Evolutionary conservation across 2,888 invertebrate genomes (phyloP), one percentile per base, ranked within the genome.

Genomic region (Caenorhabditis angaria): DNA sequence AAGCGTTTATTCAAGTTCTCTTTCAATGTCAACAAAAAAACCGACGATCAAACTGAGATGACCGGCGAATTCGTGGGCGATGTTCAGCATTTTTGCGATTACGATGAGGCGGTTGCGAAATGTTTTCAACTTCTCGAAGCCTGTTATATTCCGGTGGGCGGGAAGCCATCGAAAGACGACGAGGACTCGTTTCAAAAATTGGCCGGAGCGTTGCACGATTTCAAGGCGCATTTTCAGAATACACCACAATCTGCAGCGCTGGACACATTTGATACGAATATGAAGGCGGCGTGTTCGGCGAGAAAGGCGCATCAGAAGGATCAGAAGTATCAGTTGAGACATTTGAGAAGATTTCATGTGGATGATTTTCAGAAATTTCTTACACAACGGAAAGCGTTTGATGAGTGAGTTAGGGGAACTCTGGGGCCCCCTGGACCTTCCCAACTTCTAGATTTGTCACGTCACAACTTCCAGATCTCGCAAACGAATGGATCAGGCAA

Each of bases 11-110:
- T 72, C 64, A 72, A 65, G 22, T 67, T 72, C 25, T 29, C 8
- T 8, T 72, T 72, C 51, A 64, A 58, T 35, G 55, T 72, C 20
- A 61, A 51, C 57, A 72, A 72, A 41, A 72, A 67, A 50, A 53
- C 59, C 0, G 25, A 61, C 24, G 72, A 72, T 51, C 54, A 67
- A 24, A 72, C 72, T 25, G 67, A 67, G 29, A 72, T 70, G 70
- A 70, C 70, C 1, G 63, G 60, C 32, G 72, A 72, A 28, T 72
- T 72, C 20, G 4, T 61, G 2, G 58, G 56, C 50, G 72, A 72
- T 41, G 64, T 67, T 53, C 61, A 67, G 57, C 72, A 72, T 47
- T 72, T 62, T 50, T 28, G 51, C 50, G 67, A 67, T 5, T 72
- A 60, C 25, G 64, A 67, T 27, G 67, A 67, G 1, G 64, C 64